Base-by-base conservation (phyloP, 2,797 vertebrate genomes). In the Pampus argenteus region DNA sequence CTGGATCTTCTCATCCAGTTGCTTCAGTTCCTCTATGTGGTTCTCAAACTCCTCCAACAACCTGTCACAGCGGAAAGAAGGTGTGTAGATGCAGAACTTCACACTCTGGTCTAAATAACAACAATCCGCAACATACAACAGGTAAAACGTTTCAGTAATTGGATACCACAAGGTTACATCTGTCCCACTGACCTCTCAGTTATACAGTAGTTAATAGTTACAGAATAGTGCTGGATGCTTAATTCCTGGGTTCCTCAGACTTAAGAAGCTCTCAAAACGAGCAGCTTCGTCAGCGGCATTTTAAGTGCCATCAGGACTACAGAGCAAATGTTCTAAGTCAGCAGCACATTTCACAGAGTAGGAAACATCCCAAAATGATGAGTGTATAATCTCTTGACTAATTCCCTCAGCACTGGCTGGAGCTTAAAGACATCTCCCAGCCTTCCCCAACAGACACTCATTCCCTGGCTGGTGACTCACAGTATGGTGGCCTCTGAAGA, bases 11-110 rank as follows among this genome's bases (percentile, higher is more conserved):
- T 99, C 98, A 92, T 99, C 98, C 90, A 99, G 92, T 75, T 96
- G 95, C 91, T 99, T 98, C 58, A 99, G 94, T 85, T 99, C 98
- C 67, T 99, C 97, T 59, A 99, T 99, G 89, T 99, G 98, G 93
- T 95, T 98, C 83, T 97, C 95, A 94, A 99, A 99, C 93, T 99
- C 97, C 84, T 99, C 97, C 89, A 99, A 87, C 87, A 99, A 93
- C 89, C 98, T 99, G 84, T 63, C 34, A 84, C 66, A 78, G 48
- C 31, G 26, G 25, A 72, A 48, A 79, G 18, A 74, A 73, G 28
- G 57, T 45, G 62, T 38, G 9, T 34, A 45, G 23, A 73, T 56
- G 9, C 25, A 38, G 15, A 72, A 65, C 22, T 54, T 74, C 15
- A 36, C 48, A 15, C 44, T 13, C 15, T 71, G 50, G 28, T 62